A percentile compares a stretch with the other conserved stretches of the same genome.
These are phyloP conservation scores for Sternarchorhynchus goeldii DNA, from an alignment of 2,797 vertebrate genomes.

Conservation along the genomic window DNA sequence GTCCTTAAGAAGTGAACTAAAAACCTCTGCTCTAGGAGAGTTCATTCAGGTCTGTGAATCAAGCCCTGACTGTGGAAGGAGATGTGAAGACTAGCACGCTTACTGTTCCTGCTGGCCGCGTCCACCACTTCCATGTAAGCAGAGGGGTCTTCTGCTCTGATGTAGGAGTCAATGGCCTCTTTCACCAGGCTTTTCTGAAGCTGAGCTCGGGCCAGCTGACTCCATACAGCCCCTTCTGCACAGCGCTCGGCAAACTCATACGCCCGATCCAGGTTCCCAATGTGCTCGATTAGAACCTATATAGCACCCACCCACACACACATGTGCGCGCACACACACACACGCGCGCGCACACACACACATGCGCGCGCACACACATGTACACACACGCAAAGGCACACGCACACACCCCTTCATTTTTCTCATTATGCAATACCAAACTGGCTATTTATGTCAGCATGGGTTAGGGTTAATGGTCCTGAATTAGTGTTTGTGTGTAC, in stretches of 20 bases:
- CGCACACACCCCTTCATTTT: neutral
- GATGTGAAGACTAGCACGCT: conserved; percentile 44
- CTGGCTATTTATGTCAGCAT: too few relatives aligned
- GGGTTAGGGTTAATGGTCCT: neutral
- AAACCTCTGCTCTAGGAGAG: neutral
- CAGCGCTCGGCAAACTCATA: conserved; percentile 96
- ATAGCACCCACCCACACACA: conserved; percentile 8
- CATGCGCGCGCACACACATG: too few relatives aligned
- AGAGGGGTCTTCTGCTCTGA: conserved; percentile 85
- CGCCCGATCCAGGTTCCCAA: conserved; percentile 93
- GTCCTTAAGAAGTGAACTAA: too few relatives aligned
- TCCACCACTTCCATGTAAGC: conserved; percentile 88
- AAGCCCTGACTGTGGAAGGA: neutral
- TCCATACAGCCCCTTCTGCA: conserved; percentile 87
- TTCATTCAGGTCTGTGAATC: neutral
- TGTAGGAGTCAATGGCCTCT: conserved; percentile 89
- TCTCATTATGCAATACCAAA: too few relatives aligned
- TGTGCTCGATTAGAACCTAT: conserved; percentile 89
- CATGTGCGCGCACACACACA: too few relatives aligned
- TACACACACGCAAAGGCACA: too few relatives aligned
- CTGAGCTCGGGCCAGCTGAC: conserved; percentile 85
- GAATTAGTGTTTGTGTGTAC: conserved; percentile 59
- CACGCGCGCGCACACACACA: too few relatives aligned
- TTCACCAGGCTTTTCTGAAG: conserved; percentile 88
- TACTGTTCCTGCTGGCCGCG: conserved; percentile 84